Evolutionary conservation across 2,888 invertebrate species (phyloP).

Genomic region (Diaprepes abbreviatus): DNA sequence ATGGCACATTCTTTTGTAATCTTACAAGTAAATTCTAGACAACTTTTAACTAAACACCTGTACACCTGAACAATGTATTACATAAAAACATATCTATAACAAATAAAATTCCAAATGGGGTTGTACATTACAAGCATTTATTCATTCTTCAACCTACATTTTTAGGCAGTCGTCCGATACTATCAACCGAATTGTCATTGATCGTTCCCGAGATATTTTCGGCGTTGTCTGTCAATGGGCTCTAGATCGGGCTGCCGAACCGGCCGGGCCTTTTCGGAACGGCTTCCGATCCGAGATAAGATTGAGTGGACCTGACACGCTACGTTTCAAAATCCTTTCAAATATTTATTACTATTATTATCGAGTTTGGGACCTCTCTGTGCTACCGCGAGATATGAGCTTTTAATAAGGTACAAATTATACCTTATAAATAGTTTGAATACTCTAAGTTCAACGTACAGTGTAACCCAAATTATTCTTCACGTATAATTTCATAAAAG

Average conservation of each 20-base stretch:
- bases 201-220: conserved; percentile 23
- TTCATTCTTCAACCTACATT: conserved; percentile 10
- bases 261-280: conserved; percentile 20
- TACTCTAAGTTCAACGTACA: too few species aligned
- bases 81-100: not conserved
- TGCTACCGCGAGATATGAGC: conserved; percentile 6
- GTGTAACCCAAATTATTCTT: too few species aligned
- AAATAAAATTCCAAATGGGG: conserved; percentile 8
- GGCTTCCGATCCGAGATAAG: conserved; percentile 50
- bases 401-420: not conserved
- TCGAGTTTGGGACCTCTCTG: conserved; percentile 4
- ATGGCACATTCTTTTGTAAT: too few species aligned
- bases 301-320: conserved; percentile 50
- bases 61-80: not conserved
- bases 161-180: conserved; percentile 14
- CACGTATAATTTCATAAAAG: too few species aligned
- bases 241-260: conserved; percentile 11
- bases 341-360: conserved; percentile 50
- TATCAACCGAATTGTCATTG: conserved; percentile 16
- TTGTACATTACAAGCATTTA: conserved; percentile 3
- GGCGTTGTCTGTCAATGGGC: conserved; percentile 19
- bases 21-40: too few species aligned
- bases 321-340: conserved; percentile 54
- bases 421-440: too few species aligned
- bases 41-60: too few species aligned